phyloP scores from a whole-genome alignment of 2,888 invertebrate genomes.

The Phyllotreta striolata region DNA sequence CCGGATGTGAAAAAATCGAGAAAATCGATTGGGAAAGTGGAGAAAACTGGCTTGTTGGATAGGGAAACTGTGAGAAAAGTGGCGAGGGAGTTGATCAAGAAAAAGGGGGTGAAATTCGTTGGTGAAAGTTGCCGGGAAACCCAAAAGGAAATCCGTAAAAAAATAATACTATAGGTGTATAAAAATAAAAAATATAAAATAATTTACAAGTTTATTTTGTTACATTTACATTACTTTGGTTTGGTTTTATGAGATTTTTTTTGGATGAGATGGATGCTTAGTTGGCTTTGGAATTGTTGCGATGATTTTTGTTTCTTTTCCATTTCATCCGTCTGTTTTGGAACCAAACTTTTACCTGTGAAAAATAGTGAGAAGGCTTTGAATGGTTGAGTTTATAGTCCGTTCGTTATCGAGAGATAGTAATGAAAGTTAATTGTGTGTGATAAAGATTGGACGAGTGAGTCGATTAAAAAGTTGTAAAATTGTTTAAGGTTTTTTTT shows the following conservation, averaged over 20 bases:
- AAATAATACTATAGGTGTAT: too few species aligned
- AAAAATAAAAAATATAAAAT: too few species aligned
- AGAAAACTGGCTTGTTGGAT: conserved; percentile 36
- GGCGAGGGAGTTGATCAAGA: conserved; percentile 45
- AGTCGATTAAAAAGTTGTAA: too few species aligned
- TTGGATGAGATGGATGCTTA: neutral
- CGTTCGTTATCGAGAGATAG: too few species aligned
- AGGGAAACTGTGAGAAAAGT: conserved; percentile 41
- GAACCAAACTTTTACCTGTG: conserved; percentile 88
- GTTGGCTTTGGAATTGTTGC: conserved; percentile 47
- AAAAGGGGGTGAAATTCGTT: conserved; percentile 42
- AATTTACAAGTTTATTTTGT: too few species aligned
- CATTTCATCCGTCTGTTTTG: conserved; percentile 91
- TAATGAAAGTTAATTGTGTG: conserved; percentile 10
- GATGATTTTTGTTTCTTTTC: conserved; percentile 85
- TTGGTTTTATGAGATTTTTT: conserved; percentile 23
- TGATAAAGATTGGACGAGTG: too few species aligned
- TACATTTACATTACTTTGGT: too few species aligned
- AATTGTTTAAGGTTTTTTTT: too few species aligned
- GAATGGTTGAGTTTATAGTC: neutral
- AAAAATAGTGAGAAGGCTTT: conserved; percentile 16
- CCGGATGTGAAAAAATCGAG: conserved; percentile 14
- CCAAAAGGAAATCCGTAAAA: conserved; percentile 33
- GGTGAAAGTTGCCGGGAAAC: conserved; percentile 30
- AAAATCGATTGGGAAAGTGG: conserved; percentile 29